A percentile compares a stretch with the other conserved stretches of the same genome.
phyloP scores from a whole-genome alignment of 2,888 invertebrate species.

The Netelia fuscicornis region DNA sequence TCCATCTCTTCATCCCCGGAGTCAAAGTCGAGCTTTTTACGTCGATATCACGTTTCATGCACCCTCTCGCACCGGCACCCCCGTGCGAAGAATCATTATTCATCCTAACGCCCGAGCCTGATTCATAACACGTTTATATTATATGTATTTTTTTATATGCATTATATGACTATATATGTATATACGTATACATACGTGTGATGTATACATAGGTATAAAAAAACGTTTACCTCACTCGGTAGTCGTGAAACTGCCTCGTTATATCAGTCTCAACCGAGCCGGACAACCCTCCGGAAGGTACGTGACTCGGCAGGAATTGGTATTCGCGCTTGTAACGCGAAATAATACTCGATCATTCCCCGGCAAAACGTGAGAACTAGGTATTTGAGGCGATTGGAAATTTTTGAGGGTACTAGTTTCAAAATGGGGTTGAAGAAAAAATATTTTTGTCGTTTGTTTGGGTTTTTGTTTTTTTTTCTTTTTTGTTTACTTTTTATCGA shows the following conservation, averaged over 20 bases:
- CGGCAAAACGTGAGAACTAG: constrained; percentile 55
- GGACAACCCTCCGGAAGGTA: constrained; percentile 67
- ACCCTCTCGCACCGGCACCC: constrained; percentile 59
- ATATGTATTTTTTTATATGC: constrained; percentile 16
- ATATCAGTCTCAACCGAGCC: constrained; percentile 47
- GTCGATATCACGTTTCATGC: constrained; percentile 63
- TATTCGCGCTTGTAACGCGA: constrained; percentile 1
- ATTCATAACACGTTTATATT: constrained; percentile 62
- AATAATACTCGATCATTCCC: constrained; percentile 18
- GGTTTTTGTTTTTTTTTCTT: neutral
- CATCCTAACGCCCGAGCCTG: constrained; percentile 78
- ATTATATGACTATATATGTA: constrained; percentile 5
- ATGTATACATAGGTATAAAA: neutral
- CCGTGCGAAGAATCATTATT: constrained; percentile 80
- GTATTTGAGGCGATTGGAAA: constrained; percentile 7
- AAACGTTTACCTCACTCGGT: constrained; percentile 34
- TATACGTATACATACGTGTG: constrained; percentile 22
- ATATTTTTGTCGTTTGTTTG: no score
- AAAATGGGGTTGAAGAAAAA: no score
- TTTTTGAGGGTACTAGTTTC: neutral
- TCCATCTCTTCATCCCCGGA: neutral
- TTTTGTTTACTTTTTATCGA: constrained; percentile 17
- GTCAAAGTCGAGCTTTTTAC: constrained; percentile 4
- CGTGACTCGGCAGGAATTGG: constrained; percentile 66
- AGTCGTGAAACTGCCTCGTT: constrained; percentile 63